Base-by-base conservation (phyloP, 1,140 invertebrate genomes). In the Physella acuta region DNA sequence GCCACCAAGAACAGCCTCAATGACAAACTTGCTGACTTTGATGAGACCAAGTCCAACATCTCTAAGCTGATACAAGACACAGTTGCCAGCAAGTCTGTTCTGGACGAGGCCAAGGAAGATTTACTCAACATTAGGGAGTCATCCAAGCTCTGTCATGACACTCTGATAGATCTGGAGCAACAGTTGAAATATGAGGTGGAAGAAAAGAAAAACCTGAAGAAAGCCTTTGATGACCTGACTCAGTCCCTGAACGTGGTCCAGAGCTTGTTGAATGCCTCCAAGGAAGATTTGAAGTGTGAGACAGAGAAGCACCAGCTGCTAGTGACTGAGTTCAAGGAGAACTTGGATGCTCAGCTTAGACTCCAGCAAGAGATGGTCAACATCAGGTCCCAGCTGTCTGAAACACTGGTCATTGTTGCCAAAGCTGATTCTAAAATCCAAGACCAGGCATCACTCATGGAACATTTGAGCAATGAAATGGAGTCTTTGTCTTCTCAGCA, bases 1-100 rank as follows among this genome's bases (percentile, higher is more conserved):
- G 59, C 58, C n/a, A 68, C 71, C 16, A 70, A 73, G 52, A 36
- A 52, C 44, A 67, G 68, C 31, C 71, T 71, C 31, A 51, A 72
- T 20, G 37, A 64, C 24, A 33, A 34, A 17, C 33, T 55, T 2
- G 17, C 14, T 11, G 11, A 33, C 20, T 65, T 5, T 24, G 1
- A 20, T 20, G 63, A 65, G 17, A 36, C 34, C 4, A 65, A 11
- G 4, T 4, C 30, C 11, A 20, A 52, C 24, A 4, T 65, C 20
- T 52, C 63, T 36, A 2, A 53, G n/a, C 17, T 65, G n/a, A 5
- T 51, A 52, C 31, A 53, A 16, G 63, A 65, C 16, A 53, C 3
- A 26, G 17, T 17, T 55, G 20, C 30, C 24, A 34, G n/a, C 51
- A 65, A 34, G 33, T 34, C 8, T 3, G 33, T 4, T 1, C 51